Percentiles rank a stretch among this genome's conserved stretches.
phyloP scores from a whole-genome alignment of 2,888 invertebrate species.

The Celastrina argiolus region DNA sequence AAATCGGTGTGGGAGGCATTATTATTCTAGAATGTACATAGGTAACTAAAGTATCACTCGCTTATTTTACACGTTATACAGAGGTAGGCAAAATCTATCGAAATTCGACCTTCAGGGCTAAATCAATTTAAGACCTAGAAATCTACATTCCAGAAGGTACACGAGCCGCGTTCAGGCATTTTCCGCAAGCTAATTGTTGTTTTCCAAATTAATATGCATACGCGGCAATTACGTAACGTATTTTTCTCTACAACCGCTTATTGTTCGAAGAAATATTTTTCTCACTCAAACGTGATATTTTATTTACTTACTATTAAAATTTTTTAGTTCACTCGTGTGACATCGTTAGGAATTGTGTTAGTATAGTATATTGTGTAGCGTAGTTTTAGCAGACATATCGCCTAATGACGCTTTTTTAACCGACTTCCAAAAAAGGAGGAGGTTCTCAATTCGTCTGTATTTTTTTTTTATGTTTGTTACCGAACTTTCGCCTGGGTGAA shows the following conservation, averaged over 20 bases:
- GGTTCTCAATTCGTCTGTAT: too few species aligned
- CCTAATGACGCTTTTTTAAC: too few species aligned
- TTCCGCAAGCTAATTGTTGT: constrained; percentile 3
- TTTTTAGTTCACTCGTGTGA: background rate
- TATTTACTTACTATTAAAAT: background rate
- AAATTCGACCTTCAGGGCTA: background rate
- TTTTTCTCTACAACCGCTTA: background rate
- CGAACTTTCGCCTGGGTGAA: too few species aligned
- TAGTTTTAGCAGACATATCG: too few species aligned
- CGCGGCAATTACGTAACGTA: background rate
- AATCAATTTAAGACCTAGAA: background rate
- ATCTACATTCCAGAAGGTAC: background rate
- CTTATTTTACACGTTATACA: too few species aligned
- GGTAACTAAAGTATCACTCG: too few species aligned
- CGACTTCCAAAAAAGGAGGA: too few species aligned
- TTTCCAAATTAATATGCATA: background rate
- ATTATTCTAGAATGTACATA: too few species aligned
- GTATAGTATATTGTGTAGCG: too few species aligned
- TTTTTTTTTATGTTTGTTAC: too few species aligned
- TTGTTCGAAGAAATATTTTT: background rate
- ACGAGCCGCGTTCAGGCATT: background rate
- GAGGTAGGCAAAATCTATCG: too few species aligned
- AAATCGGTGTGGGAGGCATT: too few species aligned
- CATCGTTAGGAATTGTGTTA: background rate
- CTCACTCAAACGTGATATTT: background rate